Base-by-base conservation (phyloP, 1,140 invertebrate genomes). In the Bombus confusus region DNA sequence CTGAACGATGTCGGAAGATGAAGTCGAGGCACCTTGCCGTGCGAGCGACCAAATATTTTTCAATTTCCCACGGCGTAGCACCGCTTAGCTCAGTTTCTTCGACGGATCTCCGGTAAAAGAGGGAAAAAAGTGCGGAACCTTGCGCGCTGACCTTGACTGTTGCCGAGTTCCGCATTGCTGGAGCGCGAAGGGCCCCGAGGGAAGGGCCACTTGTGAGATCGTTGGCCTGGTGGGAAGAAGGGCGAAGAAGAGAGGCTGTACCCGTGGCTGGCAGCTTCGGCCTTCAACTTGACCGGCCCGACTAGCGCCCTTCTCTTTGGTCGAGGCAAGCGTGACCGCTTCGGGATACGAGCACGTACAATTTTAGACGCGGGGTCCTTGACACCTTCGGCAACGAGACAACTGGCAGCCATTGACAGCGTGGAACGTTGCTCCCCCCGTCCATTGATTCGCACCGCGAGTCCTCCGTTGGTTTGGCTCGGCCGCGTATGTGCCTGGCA, bases 251-350 rank as follows among this genome's bases (percentile, higher is more conserved):
- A 68, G 76, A 28, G 47, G 43, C 41, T 13, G 47, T 52, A 41
- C 59, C 47, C 41, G 43, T 47, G 8, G 72, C 76, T 80, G 74
- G 31, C 68, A 52, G 4, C 37, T 22, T 57, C 89, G 91, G 81
- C 92, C 92, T 93, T 93, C 91, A 93, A 93, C 92, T 93, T 93
- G 92, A 93, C 92, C 91, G 37, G 88, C 83, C 71, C 77, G 47
- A 73, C 85, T 64, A 69, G 69, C 80, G 87, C 71, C 62, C 80
- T 88, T 90, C 91, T 87, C 83, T 79, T 87, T 88, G 86, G 69
- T 73, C 82, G 68, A 68, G 68, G 71, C 76, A 34, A 22, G 64
- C 72, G 79, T 59, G 83, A 86, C 78, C 69, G 68, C 68, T 72
- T 41, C 68, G 72, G 43, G 69, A 75, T 62, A 87, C 88, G 39